Percentiles rank a stretch among this genome's conserved stretches.
phyloP scores from a whole-genome alignment of 2,888 invertebrate species.

The Tetheella fluctuosa region DNA sequence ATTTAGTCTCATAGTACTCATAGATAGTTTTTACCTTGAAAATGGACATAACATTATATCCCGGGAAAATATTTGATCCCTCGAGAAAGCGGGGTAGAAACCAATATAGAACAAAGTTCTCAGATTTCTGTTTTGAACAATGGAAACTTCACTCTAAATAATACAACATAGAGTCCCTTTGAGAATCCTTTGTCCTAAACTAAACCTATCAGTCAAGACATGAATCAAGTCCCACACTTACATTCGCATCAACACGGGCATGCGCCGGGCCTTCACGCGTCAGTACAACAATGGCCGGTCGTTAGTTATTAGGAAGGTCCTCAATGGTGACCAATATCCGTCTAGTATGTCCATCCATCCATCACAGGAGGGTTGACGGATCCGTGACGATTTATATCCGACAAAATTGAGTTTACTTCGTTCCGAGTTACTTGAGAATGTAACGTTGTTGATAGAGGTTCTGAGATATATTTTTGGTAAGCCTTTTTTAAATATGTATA shows the following conservation, averaged over 20 bases:
- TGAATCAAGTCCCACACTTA: not conserved
- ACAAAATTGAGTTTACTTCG: slow-evolving; percentile 30
- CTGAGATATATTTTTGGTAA: too few relatives aligned
- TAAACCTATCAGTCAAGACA: not conserved
- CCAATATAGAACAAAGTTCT: too few relatives aligned
- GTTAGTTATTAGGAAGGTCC: not conserved
- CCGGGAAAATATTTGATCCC: too few relatives aligned
- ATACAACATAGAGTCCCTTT: not conserved
- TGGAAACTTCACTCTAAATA: not conserved
- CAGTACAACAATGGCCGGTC: not conserved
- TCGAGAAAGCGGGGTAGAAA: too few relatives aligned
- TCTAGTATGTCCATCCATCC: slow-evolving; percentile 16
- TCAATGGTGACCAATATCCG: slow-evolving; percentile 13
- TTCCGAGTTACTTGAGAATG: slow-evolving; percentile 4
- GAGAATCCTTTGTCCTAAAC: too few relatives aligned
- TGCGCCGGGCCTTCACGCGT: not conserved
- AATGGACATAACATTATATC: too few relatives aligned
- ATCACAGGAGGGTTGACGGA: slow-evolving; percentile 16
- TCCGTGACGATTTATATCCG: slow-evolving; percentile 28
- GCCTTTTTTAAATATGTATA: too few relatives aligned
- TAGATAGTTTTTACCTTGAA: too few relatives aligned
- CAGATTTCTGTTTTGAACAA: too few relatives aligned
- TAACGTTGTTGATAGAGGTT: not conserved
- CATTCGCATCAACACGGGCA: not conserved
- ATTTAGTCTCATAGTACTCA: too few relatives aligned